Base-by-base conservation (phyloP, 2,888 invertebrate species). In the Amphipoea lucens region DNA sequence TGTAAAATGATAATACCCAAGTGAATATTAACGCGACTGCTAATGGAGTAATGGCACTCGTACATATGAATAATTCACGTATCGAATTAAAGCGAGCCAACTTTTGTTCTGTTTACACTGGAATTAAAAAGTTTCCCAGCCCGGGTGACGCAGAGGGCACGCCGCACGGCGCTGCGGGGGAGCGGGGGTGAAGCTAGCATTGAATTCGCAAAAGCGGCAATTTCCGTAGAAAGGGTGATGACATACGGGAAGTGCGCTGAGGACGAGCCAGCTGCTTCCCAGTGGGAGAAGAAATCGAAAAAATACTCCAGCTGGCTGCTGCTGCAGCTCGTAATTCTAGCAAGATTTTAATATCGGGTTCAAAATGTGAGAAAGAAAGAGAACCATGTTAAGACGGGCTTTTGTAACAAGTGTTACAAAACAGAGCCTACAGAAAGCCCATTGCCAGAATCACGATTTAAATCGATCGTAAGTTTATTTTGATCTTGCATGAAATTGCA, bases 31-130 rank as follows among this genome's bases (percentile, higher is more conserved):
- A 90, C 91, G 89, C 87, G 81, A 78, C 83, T 85, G 88, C 89
- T 93, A 92, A 93, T 92, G 92, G 91, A 91, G 93, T 93, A 91
- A 92, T 91, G 90, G 89, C 84, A 88, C 88, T 87, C 89, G 85
- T 90, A 87, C 87, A 87, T 91, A 92, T 93, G 92, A 93, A 93
- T 93, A 91, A 93, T 93, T 92, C 91, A 91, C 88, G 90, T 90
- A 90, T 92, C 86, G 91, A 92, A 93, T 93, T 91, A 91, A 91
- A 91, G 87, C 89, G 89, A 84, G 80, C 79, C 90, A 90, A 91
- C 89, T 92, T 92, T 90, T 90, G 91, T 90, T 90, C 90, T 90
- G 92, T 91, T 92, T 91, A 90, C 91, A 89, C 88, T 91, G 90
- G 89, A 92, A 92, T 93, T 91, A 90, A 92, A 92, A 93, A 92